Evolutionary conservation across 1,140 invertebrate species (phyloP).

Genomic region (Andricus grossulariae): DNA sequence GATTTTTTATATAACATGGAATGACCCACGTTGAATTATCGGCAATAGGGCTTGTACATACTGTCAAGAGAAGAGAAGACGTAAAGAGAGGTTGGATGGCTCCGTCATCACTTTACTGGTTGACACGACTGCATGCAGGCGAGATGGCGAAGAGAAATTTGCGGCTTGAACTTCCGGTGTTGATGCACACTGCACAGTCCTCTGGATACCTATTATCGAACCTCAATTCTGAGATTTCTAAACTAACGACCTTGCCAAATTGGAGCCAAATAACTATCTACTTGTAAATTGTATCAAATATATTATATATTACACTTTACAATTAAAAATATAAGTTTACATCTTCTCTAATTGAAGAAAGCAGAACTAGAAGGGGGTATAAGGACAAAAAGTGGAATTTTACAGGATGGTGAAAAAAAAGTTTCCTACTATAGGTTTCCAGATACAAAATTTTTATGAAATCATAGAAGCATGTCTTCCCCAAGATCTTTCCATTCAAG

Average conservation of each 20-base stretch:
- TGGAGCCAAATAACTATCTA: conserved; percentile 37
- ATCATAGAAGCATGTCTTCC: too few species aligned
- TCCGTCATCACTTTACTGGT: conserved; percentile 16
- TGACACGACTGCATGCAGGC: conserved; percentile 6
- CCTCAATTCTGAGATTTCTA: conserved; percentile 41
- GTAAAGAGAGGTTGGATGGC: not conserved
- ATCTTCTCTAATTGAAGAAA: too few species aligned
- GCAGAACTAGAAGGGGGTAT: too few species aligned
- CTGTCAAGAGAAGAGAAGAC: not conserved
- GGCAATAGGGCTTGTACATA: not conserved
- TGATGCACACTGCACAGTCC: conserved; percentile 33
- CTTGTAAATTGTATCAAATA: not conserved
- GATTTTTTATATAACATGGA: not conserved
- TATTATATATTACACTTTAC: too few species aligned
- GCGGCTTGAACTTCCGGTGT: conserved; percentile 34
- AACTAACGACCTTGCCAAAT: conserved; percentile 39
- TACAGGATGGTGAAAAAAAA: too few species aligned
- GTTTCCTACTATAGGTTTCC: too few species aligned
- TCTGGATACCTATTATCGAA: conserved; percentile 47
- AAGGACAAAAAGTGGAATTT: too few species aligned
- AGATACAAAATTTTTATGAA: too few species aligned
- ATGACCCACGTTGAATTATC: conserved; percentile 1
- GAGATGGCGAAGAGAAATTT: conserved; percentile 36
- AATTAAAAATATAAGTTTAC: too few species aligned
- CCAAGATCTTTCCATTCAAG: too few species aligned